These are phyloP conservation scores for Idaea straminata DNA, from an alignment of 2,888 invertebrate species.

Conservation along the genomic window DNA sequence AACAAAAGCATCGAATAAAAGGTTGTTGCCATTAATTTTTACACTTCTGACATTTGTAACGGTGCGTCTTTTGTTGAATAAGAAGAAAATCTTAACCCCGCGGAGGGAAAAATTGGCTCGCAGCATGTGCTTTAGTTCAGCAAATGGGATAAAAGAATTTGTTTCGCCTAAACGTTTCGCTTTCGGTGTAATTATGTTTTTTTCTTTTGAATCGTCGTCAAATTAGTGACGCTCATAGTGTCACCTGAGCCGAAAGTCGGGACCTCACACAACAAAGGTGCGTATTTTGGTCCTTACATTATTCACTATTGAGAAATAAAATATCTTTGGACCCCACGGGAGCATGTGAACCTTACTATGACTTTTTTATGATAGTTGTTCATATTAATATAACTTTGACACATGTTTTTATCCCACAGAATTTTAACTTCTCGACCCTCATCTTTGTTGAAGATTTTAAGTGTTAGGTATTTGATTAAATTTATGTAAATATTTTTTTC, in stretches of 20 bases:
- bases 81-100: constrained; percentile 53
- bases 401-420: constrained; percentile 45
- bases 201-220: constrained; percentile 48
- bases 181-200: constrained; percentile 47
- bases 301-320: constrained; percentile 66
- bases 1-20: constrained; percentile 71
- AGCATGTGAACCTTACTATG: constrained; percentile 47
- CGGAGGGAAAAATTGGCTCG: constrained; percentile 65
- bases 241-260: constrained; percentile 70
- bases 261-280: constrained; percentile 70
- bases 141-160: constrained; percentile 47
- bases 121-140: constrained; percentile 58
- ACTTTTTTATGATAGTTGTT: constrained; percentile 56
- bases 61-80: constrained; percentile 60
- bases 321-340: constrained; percentile 67
- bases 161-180: constrained; percentile 56
- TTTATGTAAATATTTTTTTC: neutral
- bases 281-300: constrained; percentile 67
- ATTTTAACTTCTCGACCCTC: constrained; percentile 29
- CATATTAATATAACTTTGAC: constrained; percentile 57
- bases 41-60: constrained; percentile 74
- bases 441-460: constrained; percentile 22
- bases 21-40: constrained; percentile 75
- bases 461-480: constrained; percentile 13
- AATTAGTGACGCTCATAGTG: constrained; percentile 72